phyloP scores from a whole-genome alignment of 2,113 vertebrate species.

The Lophotis ruficrista region DNA sequence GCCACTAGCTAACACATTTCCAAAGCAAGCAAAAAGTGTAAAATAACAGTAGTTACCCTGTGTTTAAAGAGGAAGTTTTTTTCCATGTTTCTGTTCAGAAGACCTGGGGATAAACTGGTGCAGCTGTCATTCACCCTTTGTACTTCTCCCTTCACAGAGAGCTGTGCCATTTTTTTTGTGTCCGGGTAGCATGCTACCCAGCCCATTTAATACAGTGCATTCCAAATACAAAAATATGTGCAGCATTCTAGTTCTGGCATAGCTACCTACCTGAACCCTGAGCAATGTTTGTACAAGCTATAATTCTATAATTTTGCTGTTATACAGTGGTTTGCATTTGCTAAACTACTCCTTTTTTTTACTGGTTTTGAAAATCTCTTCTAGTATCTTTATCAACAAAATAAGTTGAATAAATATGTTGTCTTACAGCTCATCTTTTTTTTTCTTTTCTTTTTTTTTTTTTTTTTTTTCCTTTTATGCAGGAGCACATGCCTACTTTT shows the following conservation, averaged over 20 bases:
- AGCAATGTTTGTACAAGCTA: neutral
- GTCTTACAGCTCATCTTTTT: neutral
- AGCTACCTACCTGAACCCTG: neutral
- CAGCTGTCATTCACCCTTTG: neutral
- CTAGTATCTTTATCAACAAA: neutral
- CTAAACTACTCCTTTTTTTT: neutral
- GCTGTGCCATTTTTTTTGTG: neutral
- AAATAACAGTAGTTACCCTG: neutral
- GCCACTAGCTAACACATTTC: neutral
- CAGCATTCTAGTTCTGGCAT: neutral
- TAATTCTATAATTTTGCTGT: neutral
- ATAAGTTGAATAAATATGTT: neutral
- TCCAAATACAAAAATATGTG: neutral
- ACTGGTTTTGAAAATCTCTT: neutral
- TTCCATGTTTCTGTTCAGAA: neutral
- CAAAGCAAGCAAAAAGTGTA: neutral
- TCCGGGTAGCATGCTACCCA: neutral
- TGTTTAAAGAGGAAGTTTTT: neutral
- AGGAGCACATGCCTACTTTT: conserved; percentile 99
- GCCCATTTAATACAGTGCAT: neutral
- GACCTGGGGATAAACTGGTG: neutral
- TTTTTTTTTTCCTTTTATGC: neutral
- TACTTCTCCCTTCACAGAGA: neutral
- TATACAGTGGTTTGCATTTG: neutral
- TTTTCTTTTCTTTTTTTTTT: neutral